phyloP scores from a whole-genome alignment of 2,113 vertebrate genomes.

The Castor canadensis region DNA sequence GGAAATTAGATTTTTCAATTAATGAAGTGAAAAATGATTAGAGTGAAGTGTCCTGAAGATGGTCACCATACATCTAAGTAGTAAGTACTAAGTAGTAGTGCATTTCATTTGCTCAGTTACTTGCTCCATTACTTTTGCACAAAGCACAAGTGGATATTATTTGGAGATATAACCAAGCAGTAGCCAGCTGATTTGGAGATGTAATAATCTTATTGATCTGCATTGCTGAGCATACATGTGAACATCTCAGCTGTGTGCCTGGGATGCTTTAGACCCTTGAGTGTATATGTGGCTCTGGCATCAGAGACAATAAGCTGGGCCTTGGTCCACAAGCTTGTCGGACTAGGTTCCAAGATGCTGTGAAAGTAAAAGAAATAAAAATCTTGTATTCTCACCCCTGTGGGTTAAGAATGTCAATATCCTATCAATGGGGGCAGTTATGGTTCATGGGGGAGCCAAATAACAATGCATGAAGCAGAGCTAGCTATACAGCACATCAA shows the following conservation, averaged over 20 bases:
- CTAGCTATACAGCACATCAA: not conserved
- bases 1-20: conserved; percentile 34
- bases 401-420: not conserved
- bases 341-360: not conserved
- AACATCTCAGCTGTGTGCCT: not conserved
- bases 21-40: not conserved
- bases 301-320: not conserved
- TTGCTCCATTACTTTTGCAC: not conserved
- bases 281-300: not conserved
- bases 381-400: not conserved
- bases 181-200: not conserved
- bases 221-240: not conserved
- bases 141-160: not conserved
- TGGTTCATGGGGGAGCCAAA: not conserved
- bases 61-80: not conserved
- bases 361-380: not conserved
- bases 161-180: not conserved
- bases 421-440: not conserved
- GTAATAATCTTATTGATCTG: not conserved
- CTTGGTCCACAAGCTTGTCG: not conserved
- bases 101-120: not conserved
- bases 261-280: not conserved
- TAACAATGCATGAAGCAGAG: not conserved
- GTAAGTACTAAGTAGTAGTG: not conserved
- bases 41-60: not conserved